Conservation (phyloP, 2,888 invertebrate species). For the Drosophila nigricruria region DNA sequence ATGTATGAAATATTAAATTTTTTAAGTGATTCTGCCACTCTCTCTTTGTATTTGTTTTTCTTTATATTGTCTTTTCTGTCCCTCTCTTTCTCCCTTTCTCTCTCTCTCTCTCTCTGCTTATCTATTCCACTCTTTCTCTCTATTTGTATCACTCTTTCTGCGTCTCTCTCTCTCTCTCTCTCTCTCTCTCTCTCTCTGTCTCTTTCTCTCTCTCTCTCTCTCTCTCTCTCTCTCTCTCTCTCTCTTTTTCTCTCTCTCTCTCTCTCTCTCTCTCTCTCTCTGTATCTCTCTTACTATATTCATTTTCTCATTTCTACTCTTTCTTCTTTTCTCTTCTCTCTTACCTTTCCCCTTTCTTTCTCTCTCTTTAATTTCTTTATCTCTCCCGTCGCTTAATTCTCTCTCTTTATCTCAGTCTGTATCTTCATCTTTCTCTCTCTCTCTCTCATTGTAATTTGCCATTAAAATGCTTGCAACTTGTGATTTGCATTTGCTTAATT, state of each 20-base stretch:
- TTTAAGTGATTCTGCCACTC: no score
- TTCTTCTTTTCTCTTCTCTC: background rate
- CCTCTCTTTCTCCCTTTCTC: background rate
- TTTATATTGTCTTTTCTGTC: background rate
- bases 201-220: background rate
- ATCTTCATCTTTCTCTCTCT: background rate
- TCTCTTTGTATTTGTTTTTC: background rate
- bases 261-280: background rate
- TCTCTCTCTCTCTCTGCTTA: background rate
- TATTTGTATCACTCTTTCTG: background rate
- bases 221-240: background rate
- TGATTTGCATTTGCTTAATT: constrained; percentile 28
- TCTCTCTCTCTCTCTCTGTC: background rate
- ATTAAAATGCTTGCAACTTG: background rate
- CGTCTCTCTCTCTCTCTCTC: background rate
- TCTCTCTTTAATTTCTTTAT: background rate
- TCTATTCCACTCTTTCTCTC: background rate
- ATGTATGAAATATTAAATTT: no score
- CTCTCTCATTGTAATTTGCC: background rate
- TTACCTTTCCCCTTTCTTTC: background rate
- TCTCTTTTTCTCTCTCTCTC: background rate
- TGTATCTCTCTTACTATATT: background rate
- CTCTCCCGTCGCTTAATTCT: no score
- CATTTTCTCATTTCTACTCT: background rate
- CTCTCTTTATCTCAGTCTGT: background rate